Evolutionary conservation across 2,113 vertebrate species (phyloP).

Genomic region (Glareola pratincola): DNA sequence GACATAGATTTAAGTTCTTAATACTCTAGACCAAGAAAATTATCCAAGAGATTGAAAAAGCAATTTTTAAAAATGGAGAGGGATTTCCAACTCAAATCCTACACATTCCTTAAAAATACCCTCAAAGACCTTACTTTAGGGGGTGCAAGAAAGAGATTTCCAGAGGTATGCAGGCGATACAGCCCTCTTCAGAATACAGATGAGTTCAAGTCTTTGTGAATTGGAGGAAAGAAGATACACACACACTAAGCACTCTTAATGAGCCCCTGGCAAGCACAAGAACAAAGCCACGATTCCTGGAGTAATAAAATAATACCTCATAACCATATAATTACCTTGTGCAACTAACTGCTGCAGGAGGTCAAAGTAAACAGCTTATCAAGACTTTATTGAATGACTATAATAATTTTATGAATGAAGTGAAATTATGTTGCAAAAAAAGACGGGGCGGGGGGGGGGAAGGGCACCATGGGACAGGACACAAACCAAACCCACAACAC

Average conservation of each 20-base stretch:
- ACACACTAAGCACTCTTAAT: background rate
- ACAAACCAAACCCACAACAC: background rate
- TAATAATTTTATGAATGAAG: constrained; percentile 23
- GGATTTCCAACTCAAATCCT: background rate
- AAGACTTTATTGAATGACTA: background rate
- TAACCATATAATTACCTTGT: constrained; percentile 23
- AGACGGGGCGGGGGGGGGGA: background rate
- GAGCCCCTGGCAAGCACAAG: background rate
- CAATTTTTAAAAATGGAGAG: background rate
- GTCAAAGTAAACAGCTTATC: constrained; percentile 5
- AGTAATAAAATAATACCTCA: background rate
- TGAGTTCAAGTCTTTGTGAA: background rate
- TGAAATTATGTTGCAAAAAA: background rate
- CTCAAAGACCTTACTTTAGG: background rate
- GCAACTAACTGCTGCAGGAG: constrained; percentile 27
- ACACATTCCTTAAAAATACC: background rate
- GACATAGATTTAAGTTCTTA: background rate
- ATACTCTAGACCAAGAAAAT: background rate
- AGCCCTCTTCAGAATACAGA: background rate
- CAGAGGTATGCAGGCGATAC: background rate
- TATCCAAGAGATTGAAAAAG: background rate
- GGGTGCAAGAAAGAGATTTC: background rate
- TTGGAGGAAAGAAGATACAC: background rate
- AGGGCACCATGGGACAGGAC: too few species aligned
- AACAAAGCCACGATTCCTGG: background rate